Conservation (phyloP, 2,113 vertebrate species). For the Garra rufa region DNA sequence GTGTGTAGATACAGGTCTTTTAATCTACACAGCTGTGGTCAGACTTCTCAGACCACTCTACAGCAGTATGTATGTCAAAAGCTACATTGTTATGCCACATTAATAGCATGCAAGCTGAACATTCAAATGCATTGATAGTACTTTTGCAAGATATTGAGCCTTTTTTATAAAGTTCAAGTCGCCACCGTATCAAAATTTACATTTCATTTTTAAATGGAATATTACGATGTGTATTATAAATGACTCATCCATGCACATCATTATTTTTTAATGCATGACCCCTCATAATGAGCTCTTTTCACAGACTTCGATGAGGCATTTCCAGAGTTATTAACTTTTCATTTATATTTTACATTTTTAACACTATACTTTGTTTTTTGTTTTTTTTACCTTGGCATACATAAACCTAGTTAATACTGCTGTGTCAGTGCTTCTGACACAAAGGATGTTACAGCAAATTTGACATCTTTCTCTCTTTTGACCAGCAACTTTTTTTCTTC, state of each 20-base stretch:
- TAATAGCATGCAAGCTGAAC: background rate
- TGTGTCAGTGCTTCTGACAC: background rate
- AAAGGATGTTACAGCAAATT: background rate
- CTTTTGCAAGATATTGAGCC: background rate
- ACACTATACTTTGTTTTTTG: too few species aligned
- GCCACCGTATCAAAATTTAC: background rate
- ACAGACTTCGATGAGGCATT: too few species aligned
- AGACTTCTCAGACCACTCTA: slow-evolving; percentile 45
- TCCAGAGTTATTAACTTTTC: too few species aligned
- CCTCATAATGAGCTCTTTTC: background rate
- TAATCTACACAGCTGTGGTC: slow-evolving; percentile 39
- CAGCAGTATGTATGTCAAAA: slow-evolving; percentile 7
- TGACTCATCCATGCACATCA: background rate
- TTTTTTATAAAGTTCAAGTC: background rate
- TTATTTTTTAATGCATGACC: background rate
- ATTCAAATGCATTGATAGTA: background rate
- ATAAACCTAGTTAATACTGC: background rate
- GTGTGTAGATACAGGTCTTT: slow-evolving; percentile 1
- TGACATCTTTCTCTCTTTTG: background rate
- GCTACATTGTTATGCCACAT: background rate
- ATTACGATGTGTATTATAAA: background rate
- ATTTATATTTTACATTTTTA: too few species aligned
- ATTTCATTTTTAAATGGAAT: background rate
- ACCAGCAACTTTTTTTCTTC: background rate
- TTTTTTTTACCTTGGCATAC: background rate